Conservation (phyloP, 1,140 invertebrate species). For the Drosophila virilis region DNA sequence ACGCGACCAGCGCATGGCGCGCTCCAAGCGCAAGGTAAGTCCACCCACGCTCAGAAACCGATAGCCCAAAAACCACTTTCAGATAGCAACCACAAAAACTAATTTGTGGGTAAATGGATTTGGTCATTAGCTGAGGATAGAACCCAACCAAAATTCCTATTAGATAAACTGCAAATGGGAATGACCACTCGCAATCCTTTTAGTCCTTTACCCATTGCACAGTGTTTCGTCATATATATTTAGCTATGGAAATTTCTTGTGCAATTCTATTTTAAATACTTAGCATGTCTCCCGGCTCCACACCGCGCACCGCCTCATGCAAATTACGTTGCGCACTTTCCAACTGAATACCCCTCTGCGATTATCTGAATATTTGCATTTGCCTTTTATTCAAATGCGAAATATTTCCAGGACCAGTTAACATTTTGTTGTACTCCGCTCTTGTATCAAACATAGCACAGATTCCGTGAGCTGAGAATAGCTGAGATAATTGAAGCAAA, state of each 20-base stretch:
- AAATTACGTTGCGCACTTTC: conserved; percentile 41
- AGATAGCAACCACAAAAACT: conserved; percentile 65
- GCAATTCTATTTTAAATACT: conserved; percentile 15
- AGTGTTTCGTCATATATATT: conserved; percentile 4
- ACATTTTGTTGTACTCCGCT: conserved; percentile 8
- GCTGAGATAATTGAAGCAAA: conserved; percentile 16
- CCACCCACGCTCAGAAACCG: not conserved
- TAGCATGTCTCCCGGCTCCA: not conserved
- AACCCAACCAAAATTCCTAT: conserved; percentile 24
- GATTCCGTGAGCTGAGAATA: conserved; percentile 13
- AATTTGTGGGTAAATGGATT: conserved; percentile 58
- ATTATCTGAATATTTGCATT: conserved; percentile 25
- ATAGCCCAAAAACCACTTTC: conserved; percentile 4
- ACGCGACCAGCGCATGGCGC: conserved; percentile 92
- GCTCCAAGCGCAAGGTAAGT: conserved; percentile 94
- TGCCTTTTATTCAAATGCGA: conserved; percentile 28
- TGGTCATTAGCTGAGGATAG: conserved; percentile 26
- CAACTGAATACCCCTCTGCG: conserved; percentile 18
- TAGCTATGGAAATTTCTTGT: conserved; percentile 16
- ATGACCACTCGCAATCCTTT: conserved; percentile 26
- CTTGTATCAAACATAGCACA: not conserved
- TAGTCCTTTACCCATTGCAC: conserved; percentile 2
- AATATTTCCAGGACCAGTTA: not conserved
- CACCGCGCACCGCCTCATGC: not conserved
- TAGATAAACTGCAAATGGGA: conserved; percentile 43